Conservation (phyloP, 2,113 vertebrate genomes). For the Heteronetta atricapilla region DNA sequence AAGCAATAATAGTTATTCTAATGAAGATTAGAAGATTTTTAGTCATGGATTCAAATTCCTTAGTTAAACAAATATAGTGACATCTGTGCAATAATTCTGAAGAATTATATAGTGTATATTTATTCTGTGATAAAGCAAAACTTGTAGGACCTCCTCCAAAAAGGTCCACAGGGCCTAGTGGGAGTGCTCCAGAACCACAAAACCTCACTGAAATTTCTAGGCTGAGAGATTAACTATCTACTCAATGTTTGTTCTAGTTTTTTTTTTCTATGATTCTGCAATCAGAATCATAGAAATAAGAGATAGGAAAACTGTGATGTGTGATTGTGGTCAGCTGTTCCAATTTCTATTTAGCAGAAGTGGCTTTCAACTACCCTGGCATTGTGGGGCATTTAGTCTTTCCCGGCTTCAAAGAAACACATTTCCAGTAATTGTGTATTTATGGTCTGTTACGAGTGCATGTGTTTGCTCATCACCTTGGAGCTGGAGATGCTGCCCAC, state of each 20-base stretch:
- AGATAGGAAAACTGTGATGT: not conserved
- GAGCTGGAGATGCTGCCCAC: not conserved
- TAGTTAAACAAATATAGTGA: not conserved
- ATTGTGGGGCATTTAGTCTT: not conserved
- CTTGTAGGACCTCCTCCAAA: not conserved
- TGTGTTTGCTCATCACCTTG: not conserved
- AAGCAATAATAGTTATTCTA: not conserved
- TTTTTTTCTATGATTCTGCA: not conserved
- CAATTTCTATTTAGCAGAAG: not conserved
- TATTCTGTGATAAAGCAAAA: not conserved
- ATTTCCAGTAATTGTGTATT: not conserved
- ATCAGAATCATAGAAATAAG: not conserved
- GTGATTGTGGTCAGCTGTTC: not conserved
- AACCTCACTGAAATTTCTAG: not conserved
- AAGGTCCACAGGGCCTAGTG: not conserved
- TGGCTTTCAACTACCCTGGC: rapidly evolving
- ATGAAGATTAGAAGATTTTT: constrained; percentile 6
- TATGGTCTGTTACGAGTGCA: not conserved
- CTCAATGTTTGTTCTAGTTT: not conserved
- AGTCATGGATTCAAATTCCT: not conserved
- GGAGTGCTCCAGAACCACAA: not conserved
- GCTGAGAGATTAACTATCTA: not conserved
- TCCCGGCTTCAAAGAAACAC: not conserved
- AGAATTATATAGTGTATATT: not conserved
- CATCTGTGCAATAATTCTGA: not conserved